phyloP scores from a whole-genome alignment of 2,113 vertebrate genomes.

The Gopherus flavomarginatus region DNA sequence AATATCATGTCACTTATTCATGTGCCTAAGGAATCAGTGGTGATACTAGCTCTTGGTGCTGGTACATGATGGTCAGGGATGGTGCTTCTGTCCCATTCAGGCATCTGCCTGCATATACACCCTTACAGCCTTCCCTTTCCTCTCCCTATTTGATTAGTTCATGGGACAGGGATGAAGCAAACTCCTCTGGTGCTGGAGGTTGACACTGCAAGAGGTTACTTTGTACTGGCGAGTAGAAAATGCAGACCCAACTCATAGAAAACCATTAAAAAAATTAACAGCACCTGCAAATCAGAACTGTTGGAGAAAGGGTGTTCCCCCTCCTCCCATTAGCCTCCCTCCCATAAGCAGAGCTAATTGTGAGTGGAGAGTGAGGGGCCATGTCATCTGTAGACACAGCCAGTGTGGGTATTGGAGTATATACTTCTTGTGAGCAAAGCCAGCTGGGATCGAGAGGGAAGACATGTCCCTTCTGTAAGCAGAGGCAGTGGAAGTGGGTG shows the following conservation, averaged over 20 bases:
- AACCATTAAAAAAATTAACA: fast-evolving
- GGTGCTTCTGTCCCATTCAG: fast-evolving
- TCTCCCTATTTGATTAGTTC: background rate
- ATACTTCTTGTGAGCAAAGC: background rate
- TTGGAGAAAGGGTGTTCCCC: background rate
- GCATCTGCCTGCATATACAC: fast-evolving
- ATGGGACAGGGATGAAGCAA: background rate
- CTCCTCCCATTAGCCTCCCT: background rate
- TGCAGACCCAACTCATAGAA: background rate
- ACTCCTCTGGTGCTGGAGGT: background rate
- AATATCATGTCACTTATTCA: background rate
- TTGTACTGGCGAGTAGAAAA: background rate
- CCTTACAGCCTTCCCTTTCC: background rate
- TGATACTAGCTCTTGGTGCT: fast-evolving
- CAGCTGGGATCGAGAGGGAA: background rate
- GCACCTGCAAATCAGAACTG: background rate
- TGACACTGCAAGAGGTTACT: background rate
- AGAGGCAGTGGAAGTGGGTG: background rate
- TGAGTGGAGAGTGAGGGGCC: background rate
- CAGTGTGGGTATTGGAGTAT: background rate
- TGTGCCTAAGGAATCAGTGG: background rate
- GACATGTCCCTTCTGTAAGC: background rate
- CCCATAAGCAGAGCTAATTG: background rate
- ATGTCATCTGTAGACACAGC: fast-evolving
- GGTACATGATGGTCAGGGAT: background rate